These are phyloP conservation scores for Kryptopterus vitreolus DNA, from an alignment of 2,797 vertebrate genomes.

Conservation along the genomic window DNA sequence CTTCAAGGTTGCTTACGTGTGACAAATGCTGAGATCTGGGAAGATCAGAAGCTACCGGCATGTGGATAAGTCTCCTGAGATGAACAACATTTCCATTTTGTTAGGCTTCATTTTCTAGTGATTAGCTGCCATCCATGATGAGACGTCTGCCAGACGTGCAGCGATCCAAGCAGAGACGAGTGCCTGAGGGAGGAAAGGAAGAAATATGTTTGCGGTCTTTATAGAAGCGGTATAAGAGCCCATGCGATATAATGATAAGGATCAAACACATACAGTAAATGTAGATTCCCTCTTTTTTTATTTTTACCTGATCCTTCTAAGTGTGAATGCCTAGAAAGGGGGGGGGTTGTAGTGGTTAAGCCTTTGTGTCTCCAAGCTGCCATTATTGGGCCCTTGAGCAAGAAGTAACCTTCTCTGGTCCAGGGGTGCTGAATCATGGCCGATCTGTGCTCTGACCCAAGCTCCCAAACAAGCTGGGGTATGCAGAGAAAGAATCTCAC, in stretches of 20 bases:
- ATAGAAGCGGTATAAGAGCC: background rate
- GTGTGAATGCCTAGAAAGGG: background rate
- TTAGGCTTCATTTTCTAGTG: background rate
- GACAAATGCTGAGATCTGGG: background rate
- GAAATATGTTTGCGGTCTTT: background rate
- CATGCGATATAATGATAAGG: background rate
- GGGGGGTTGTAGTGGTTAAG: too few relatives aligned
- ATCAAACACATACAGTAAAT: background rate
- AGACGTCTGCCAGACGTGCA: background rate
- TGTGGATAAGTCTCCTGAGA: background rate
- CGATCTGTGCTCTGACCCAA: too few relatives aligned
- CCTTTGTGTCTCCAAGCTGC: too few relatives aligned
- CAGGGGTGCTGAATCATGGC: too few relatives aligned
- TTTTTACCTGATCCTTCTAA: too few relatives aligned
- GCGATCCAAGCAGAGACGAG: background rate
- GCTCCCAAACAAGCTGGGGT: too few relatives aligned
- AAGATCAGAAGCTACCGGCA: background rate
- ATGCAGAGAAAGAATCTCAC: too few relatives aligned
- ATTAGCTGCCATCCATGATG: background rate
- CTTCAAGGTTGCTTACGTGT: background rate
- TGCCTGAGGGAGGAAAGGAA: background rate
- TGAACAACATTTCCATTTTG: background rate
- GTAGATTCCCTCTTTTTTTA: background rate
- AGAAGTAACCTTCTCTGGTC: too few relatives aligned
- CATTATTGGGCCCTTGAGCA: too few relatives aligned